These are phyloP conservation scores for Ctenicera cuprea DNA, from an alignment of 2,888 invertebrate species.

Conservation along the genomic window DNA sequence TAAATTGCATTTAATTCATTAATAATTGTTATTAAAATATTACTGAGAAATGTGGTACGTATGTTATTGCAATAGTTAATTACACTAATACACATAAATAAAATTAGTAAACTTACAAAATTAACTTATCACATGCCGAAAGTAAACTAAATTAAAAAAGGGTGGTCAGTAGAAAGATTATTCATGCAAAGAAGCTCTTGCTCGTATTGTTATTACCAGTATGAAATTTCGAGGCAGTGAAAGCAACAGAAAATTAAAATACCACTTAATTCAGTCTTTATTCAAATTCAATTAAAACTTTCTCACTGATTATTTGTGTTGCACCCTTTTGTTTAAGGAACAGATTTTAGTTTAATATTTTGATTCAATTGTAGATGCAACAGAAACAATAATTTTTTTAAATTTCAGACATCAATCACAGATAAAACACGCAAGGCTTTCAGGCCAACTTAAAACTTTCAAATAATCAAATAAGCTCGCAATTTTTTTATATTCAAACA, in stretches of 20 bases:
- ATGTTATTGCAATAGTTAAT: conserved; percentile 2
- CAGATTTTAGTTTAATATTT: background rate
- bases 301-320: background rate
- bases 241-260: conserved; percentile 25
- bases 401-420: conserved; percentile 18
- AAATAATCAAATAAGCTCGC: background rate
- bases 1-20: background rate
- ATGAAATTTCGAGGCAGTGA: conserved; percentile 33
- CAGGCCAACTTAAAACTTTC: background rate
- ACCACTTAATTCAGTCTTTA: conserved; percentile 46
- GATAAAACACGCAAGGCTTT: conserved; percentile 19
- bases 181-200: conserved; percentile 18
- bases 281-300: conserved; percentile 22
- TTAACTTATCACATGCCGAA: conserved; percentile 47
- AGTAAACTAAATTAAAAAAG: conserved; percentile 29
- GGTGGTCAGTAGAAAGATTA: background rate
- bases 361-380: background rate
- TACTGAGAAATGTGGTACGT: conserved; percentile 11
- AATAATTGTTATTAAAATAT: conserved; percentile 4
- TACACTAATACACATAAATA: conserved; percentile 36
- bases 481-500: conserved; percentile 20
- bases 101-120: conserved; percentile 29
- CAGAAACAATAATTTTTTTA: conserved; percentile 14
- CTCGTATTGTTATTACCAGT: conserved; percentile 10
- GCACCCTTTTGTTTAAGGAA: conserved; percentile 8